Percentiles rank a stretch among this genome's conserved stretches.
Conservation (phyloP, 2,888 invertebrate species). For the Allacma fusca region DNA sequence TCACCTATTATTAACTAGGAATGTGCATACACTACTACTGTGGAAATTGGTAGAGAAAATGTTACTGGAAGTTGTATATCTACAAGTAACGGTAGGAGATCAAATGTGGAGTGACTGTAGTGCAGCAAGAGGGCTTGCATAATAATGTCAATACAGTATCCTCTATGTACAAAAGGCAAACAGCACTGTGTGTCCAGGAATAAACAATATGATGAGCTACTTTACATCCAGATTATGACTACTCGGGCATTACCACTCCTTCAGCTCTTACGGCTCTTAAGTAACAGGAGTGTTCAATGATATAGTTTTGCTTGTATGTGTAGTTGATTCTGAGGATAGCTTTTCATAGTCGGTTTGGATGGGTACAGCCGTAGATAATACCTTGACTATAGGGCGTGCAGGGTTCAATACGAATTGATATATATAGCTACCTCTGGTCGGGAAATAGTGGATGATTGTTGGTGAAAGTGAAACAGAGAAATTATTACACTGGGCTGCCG, state of each 20-base stretch:
- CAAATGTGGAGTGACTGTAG: background rate
- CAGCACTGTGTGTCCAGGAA: slow-evolving; percentile 3
- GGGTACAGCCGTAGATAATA: too few relatives aligned
- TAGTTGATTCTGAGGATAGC: background rate
- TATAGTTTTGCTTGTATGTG: too few relatives aligned
- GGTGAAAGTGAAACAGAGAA: slow-evolving; percentile 34
- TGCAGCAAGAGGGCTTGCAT: background rate
- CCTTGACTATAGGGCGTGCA: background rate
- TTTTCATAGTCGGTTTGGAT: background rate
- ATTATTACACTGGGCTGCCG: slow-evolving; percentile 24
- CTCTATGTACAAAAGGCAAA: slow-evolving; percentile 1
- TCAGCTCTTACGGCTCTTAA: background rate
- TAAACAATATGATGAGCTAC: slow-evolving; percentile 16
- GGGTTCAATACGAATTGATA: slow-evolving; percentile 1
- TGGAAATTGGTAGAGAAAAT: background rate
- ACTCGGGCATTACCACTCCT: background rate
- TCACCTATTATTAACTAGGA: background rate
- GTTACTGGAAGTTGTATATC: too few relatives aligned
- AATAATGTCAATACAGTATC: background rate
- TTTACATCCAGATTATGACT: slow-evolving; percentile 16
- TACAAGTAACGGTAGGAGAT: too few relatives aligned
- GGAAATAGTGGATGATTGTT: background rate
- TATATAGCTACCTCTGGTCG: background rate
- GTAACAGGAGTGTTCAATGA: background rate
- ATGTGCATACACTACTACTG: too few relatives aligned